These are phyloP conservation scores for Brenthis hecate DNA, from an alignment of 2,888 invertebrate species.

Conservation along the genomic window DNA sequence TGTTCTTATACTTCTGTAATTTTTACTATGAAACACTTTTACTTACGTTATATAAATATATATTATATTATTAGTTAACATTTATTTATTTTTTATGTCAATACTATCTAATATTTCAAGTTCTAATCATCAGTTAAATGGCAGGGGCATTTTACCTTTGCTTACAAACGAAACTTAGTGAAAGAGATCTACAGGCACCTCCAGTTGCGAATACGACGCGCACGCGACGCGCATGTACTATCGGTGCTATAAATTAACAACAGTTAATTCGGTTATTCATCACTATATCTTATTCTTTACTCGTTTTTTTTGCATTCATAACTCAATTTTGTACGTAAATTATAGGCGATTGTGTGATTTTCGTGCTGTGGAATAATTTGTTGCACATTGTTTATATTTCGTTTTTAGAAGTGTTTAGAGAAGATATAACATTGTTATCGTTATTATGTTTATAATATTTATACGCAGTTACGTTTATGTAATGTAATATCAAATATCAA, in stretches of 20 bases:
- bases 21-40: too few species aligned
- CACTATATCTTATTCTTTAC: slow-evolving; percentile 20
- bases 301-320: slow-evolving; percentile 11
- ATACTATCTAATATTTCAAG: not conserved
- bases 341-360: slow-evolving; percentile 8
- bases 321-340: slow-evolving; percentile 1
- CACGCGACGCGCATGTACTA: slow-evolving; percentile 59
- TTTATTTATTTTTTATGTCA: not conserved
- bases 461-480: not conserved
- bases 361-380: slow-evolving; percentile 9
- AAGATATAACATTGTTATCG: not conserved
- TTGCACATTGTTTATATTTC: not conserved
- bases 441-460: not conserved
- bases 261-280: slow-evolving; percentile 40
- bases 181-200: slow-evolving; percentile 64
- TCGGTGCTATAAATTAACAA: slow-evolving; percentile 39
- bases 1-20: too few species aligned
- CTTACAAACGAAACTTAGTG: slow-evolving; percentile 53
- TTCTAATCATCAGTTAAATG: slow-evolving; percentile 12
- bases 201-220: slow-evolving; percentile 67
- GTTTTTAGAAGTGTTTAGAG: not conserved
- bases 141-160: slow-evolving; percentile 28
- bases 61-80: not conserved
- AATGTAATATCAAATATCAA: not conserved
- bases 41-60: not conserved